Base-by-base conservation (phyloP, 2,797 vertebrate species). In the Siniperca obscura region DNA sequence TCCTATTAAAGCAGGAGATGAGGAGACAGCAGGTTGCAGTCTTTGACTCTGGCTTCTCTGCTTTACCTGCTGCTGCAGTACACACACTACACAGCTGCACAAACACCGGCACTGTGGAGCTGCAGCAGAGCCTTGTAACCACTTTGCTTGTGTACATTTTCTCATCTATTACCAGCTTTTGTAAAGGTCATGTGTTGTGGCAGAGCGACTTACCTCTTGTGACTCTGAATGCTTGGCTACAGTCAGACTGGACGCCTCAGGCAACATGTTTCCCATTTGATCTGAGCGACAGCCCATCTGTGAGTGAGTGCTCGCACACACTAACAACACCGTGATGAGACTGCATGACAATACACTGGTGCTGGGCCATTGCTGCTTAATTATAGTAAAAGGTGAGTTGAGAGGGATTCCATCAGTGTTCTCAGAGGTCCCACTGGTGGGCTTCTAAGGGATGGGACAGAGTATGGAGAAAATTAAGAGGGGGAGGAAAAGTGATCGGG, bases 21-120 rank as follows among this genome's bases (percentile, higher is more conserved):
- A 86, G 86, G 88, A 88, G 83, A 71, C 80, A 56, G 76, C 80
- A 76, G 87, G 74, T 81, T 81, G 86, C 71, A 71, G 83, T 83
- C 71, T 80, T 53, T 71, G 74, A 84, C 73, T 69, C 30, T 3
- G 3, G 71, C 68, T 83, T 55, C 72, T 69, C 70, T 40, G 69
- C 72, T 67, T 73, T 90, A 90, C 87, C 86, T 81, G 86, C 82
- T 80, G 81, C 86, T 78, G 85, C 78, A 78, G 50, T 64, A 85
- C 78, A 85, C 83, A 86, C 87, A 87, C 61, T 12, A 60, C 69
- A 72, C 94, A 95, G 94, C 95, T 95, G 94, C 88, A 89, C 93
- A 95, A 95, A 95, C 91, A 95, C 44, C 22, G 25, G 59, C 72
- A 72, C 65, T n/a, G 68, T 19, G 46, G 53, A 55, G 61, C 80